phyloP scores from a whole-genome alignment of 2,888 invertebrate genomes.

The Acanthopleura granulata region DNA sequence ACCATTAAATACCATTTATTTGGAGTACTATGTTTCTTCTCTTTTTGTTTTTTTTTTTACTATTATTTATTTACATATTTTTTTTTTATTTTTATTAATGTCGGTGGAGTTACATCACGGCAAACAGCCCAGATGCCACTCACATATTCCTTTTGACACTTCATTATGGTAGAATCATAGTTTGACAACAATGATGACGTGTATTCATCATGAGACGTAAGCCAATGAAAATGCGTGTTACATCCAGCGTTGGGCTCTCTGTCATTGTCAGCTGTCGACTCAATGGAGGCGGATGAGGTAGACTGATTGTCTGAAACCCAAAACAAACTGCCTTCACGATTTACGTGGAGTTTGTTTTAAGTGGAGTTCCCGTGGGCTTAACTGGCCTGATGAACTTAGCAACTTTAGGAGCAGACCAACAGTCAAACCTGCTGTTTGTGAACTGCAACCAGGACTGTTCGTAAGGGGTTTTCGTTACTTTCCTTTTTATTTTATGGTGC shows the following conservation, averaged over 20 bases:
- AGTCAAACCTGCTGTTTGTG: conserved; percentile 85
- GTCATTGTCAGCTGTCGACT: conserved; percentile 16
- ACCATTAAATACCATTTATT: too few relatives aligned
- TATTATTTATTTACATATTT: too few relatives aligned
- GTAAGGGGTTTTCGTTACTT: conserved; percentile 78
- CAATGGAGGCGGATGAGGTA: conserved; percentile 12
- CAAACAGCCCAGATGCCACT: too few relatives aligned
- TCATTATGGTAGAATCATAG: not conserved
- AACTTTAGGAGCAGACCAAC: conserved; percentile 81
- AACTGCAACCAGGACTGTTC: conserved; percentile 98
- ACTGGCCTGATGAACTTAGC: conserved; percentile 88
- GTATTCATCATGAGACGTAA: not conserved
- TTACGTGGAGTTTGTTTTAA: conserved; percentile 52
- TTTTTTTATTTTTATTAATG: too few relatives aligned
- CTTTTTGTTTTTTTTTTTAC: too few relatives aligned
- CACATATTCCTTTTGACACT: too few relatives aligned
- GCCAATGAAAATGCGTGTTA: conserved; percentile 3
- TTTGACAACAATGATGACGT: not conserved
- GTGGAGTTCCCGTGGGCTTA: conserved; percentile 67
- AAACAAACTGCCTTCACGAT: not conserved
- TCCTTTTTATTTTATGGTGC: not conserved
- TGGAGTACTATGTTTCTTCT: too few relatives aligned
- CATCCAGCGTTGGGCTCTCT: not conserved
- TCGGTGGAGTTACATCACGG: too few relatives aligned
- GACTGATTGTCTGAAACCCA: not conserved